A percentile compares a stretch with the other conserved stretches of the same genome.
These are phyloP conservation scores for Betta splendens DNA, from an alignment of 2,797 vertebrate species.

Conservation along the genomic window DNA sequence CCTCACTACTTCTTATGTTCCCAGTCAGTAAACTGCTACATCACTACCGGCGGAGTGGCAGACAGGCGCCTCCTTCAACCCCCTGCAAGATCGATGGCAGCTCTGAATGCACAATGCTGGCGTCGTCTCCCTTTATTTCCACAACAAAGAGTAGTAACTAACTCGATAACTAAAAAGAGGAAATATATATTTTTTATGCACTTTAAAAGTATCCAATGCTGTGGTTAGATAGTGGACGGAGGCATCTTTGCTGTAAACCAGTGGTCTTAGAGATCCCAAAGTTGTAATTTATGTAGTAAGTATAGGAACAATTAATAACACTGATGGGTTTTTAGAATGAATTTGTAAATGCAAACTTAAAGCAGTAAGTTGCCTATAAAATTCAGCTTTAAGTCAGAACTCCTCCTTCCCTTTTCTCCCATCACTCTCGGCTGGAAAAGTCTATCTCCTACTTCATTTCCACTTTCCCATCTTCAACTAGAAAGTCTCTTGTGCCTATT, in stretches of 20 bases:
- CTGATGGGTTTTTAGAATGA: too few relatives aligned
- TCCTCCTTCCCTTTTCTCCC: not conserved
- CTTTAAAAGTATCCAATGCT: too few relatives aligned
- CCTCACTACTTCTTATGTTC: constrained; percentile 37
- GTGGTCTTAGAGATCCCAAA: too few relatives aligned
- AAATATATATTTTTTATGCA: too few relatives aligned
- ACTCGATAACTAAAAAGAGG: too few relatives aligned
- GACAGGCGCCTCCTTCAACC: not conserved
- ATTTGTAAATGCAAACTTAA: too few relatives aligned
- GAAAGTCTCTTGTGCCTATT: constrained; percentile 57
- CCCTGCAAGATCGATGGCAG: constrained; percentile 23
- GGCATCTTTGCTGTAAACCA: too few relatives aligned
- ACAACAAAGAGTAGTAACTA: too few relatives aligned
- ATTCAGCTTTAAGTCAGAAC: not conserved
- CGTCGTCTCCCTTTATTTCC: not conserved
- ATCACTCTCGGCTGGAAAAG: constrained; percentile 19
- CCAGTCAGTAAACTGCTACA: constrained; percentile 27
- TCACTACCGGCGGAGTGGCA: constrained; percentile 21
- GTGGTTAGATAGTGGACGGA: too few relatives aligned
- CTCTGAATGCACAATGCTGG: not conserved
- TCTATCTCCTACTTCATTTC: constrained; percentile 35
- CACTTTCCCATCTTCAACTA: constrained; percentile 38
- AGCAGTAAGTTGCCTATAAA: not conserved
- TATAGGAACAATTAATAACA: too few relatives aligned
- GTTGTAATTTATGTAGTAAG: too few relatives aligned